Conservation (phyloP, 2,888 invertebrate genomes). For the Microplitis manilae region DNA sequence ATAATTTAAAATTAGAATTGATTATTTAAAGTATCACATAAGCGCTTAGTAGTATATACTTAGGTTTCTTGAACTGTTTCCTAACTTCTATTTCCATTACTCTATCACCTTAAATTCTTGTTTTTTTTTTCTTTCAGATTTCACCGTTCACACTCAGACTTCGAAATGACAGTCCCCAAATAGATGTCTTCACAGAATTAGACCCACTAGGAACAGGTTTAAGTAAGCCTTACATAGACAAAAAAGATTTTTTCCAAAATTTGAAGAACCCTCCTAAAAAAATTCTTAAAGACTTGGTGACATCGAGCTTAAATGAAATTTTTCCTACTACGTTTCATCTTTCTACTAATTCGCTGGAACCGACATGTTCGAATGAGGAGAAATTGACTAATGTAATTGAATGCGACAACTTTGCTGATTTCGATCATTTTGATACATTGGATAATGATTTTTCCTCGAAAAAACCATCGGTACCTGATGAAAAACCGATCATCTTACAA, state of each 20-base stretch:
- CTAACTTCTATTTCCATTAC: no score
- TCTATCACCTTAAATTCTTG: no score
- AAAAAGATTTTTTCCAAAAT: slow-evolving; percentile 96
- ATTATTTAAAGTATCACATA: no score
- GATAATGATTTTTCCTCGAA: slow-evolving; percentile 48
- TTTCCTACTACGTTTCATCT: slow-evolving; percentile 66
- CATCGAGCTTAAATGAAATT: slow-evolving; percentile 63
- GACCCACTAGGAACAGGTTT: slow-evolving; percentile 94
- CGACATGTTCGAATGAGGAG: slow-evolving; percentile 54
- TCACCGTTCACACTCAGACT: slow-evolving; percentile 53
- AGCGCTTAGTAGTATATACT: no score
- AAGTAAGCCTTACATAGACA: slow-evolving; percentile 93
- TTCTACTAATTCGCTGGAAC: slow-evolving; percentile 57
- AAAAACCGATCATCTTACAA: slow-evolving; percentile 64
- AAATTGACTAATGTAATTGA: slow-evolving; percentile 80
- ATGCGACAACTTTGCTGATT: slow-evolving; percentile 71
- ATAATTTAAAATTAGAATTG: no score
- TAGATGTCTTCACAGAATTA: slow-evolving; percentile 93
- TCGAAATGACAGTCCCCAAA: slow-evolving; percentile 64
- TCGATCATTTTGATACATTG: slow-evolving; percentile 56
- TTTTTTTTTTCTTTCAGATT: slow-evolving; percentile 37
- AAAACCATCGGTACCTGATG: slow-evolving; percentile 50
- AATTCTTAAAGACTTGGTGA: slow-evolving; percentile 88
- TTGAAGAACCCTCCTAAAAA: slow-evolving; percentile 95
- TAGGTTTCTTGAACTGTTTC: no score